Evolutionary conservation across 2,797 vertebrate species (phyloP).

Genomic region (Lophius americanus): DNA sequence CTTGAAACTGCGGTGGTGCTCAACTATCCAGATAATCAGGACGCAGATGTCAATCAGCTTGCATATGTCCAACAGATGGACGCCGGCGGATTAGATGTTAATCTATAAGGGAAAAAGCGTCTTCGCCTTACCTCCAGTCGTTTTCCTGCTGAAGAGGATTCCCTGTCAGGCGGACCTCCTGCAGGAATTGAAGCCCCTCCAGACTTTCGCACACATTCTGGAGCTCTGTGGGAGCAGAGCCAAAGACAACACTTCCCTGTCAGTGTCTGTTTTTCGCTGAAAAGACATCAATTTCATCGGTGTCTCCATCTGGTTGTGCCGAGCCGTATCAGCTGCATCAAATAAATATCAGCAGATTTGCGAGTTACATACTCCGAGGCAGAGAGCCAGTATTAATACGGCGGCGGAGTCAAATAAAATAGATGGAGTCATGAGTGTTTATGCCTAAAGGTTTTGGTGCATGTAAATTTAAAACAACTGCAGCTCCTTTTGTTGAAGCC

Average conservation of each 20-base stretch:
- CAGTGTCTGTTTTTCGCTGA: constrained; percentile 8
- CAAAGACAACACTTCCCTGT: constrained; percentile 5
- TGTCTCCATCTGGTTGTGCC: constrained; percentile 1
- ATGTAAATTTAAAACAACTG: constrained; percentile 12
- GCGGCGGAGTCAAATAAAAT: neutral
- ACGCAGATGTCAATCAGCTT: neutral
- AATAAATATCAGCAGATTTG: constrained; percentile 11
- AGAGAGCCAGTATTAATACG: neutral
- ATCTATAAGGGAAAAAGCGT: neutral
- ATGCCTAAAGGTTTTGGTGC: constrained; percentile 5
- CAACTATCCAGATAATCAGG: neutral
- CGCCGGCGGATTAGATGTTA: neutral
- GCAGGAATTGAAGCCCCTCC: constrained; percentile 80
- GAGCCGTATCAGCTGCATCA: neutral
- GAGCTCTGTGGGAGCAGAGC: constrained; percentile 79
- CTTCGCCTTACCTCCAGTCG: constrained; percentile 86
- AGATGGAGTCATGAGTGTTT: constrained; percentile 4
- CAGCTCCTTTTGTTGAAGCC: neutral
- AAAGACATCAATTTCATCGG: constrained; percentile 17
- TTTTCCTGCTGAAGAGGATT: constrained; percentile 90
- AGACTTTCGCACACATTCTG: constrained; percentile 77
- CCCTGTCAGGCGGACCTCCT: constrained; percentile 82
- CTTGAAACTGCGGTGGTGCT: constrained; percentile 13
- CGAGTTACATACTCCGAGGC: neutral
- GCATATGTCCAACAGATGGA: neutral